Conservation (phyloP, 2,797 vertebrate genomes). For the Xenops minutus region DNA sequence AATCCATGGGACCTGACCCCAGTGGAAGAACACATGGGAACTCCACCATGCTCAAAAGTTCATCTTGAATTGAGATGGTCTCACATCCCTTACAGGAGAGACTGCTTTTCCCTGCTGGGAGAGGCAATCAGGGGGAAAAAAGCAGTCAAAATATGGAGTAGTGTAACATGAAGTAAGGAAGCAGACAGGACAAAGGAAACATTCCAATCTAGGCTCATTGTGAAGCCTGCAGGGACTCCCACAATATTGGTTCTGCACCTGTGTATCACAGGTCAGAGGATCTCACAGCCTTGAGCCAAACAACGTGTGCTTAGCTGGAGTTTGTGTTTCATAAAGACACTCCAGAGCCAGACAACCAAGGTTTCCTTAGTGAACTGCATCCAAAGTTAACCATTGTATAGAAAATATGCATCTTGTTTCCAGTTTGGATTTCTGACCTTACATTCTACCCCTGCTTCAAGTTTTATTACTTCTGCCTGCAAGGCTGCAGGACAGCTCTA, state of each 20-base stretch:
- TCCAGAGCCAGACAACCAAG: conserved; percentile 14
- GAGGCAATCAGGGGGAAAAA: neutral
- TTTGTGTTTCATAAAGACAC: conserved; percentile 26
- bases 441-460: neutral
- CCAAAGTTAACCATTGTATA: neutral
- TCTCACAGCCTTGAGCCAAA: conserved; percentile 35
- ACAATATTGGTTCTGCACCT: conserved; percentile 41
- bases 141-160: neutral
- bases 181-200: conserved; percentile 48
- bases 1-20: neutral
- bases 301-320: neutral
- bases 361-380: conserved; percentile 2
- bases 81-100: neutral
- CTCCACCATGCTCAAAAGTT: neutral
- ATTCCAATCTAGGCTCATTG: neutral
- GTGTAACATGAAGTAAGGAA: conserved; percentile 27
- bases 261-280: conserved; percentile 31
- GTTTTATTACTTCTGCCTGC: neutral
- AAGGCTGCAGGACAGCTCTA: neutral
- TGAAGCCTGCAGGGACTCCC: conserved; percentile 3
- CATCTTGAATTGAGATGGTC: neutral
- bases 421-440: conserved; percentile 18
- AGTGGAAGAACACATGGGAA: fast-evolving
- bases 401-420: neutral
- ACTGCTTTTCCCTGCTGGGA: neutral